These are phyloP conservation scores for Dynastes grantii DNA, from an alignment of 2,888 invertebrate species.

Conservation along the genomic window DNA sequence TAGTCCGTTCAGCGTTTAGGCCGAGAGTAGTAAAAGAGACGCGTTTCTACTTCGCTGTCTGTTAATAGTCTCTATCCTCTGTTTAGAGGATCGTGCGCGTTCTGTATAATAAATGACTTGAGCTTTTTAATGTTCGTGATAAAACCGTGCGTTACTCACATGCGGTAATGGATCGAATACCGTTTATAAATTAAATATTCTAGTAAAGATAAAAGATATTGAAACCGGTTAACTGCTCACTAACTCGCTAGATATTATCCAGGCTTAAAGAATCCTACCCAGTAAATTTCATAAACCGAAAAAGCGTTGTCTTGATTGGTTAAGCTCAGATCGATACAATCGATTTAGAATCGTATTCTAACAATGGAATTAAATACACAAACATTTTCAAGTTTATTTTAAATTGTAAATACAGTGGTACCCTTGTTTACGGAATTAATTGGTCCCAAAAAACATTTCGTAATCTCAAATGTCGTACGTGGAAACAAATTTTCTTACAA, in stretches of 20 bases:
- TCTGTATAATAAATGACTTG: constrained; percentile 51
- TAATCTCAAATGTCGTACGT: too few species aligned
- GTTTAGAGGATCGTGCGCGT: constrained; percentile 34
- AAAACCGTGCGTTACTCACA: constrained; percentile 53
- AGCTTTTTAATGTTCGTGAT: constrained; percentile 51
- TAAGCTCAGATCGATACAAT: constrained; percentile 25
- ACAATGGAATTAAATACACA: background rate
- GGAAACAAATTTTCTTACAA: too few species aligned
- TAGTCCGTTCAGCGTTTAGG: constrained; percentile 27
- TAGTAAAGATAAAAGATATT: constrained; percentile 54
- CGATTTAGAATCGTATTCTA: background rate
- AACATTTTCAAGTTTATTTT: too few species aligned
- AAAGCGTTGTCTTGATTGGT: constrained; percentile 39
- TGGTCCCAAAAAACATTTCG: too few species aligned
- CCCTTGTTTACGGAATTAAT: too few species aligned
- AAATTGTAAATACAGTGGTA: too few species aligned
- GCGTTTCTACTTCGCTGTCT: constrained; percentile 9
- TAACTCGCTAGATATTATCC: constrained; percentile 42
- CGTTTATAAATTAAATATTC: constrained; percentile 67
- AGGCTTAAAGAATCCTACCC: constrained; percentile 23
- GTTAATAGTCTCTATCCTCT: constrained; percentile 39
- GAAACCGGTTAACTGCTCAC: constrained; percentile 54
- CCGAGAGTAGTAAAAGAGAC: constrained; percentile 17
- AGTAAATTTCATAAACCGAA: constrained; percentile 41
- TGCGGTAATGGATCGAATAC: constrained; percentile 63